Percentiles rank a stretch among this genome's conserved stretches.
These are phyloP conservation scores for Acanthurus lineatus DNA, from an alignment of 2,797 vertebrate genomes.

Conservation along the genomic window DNA sequence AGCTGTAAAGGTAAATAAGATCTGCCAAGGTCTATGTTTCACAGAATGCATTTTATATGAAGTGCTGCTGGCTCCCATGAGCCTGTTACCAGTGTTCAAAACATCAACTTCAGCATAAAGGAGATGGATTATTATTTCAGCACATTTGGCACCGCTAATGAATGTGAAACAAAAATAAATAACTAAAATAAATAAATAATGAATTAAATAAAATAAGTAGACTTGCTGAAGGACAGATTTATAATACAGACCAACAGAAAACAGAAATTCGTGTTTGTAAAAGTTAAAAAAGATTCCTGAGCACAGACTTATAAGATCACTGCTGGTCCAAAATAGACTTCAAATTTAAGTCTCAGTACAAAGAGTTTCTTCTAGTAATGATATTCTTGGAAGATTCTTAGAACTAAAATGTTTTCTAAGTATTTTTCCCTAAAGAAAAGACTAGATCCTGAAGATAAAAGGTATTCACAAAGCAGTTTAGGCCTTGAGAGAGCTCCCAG, in stretches of 20 bases:
- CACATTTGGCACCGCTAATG: neutral
- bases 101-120: neutral
- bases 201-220: neutral
- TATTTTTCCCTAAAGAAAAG: no score
- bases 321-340: neutral
- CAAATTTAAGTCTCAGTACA: no score
- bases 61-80: neutral
- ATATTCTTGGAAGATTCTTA: no score
- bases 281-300: neutral
- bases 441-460: no score
- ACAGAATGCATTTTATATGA: constrained; percentile 19
- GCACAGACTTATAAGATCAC: neutral
- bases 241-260: neutral
- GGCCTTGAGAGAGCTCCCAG: no score
- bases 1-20: constrained; percentile 55
- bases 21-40: constrained; percentile 20
- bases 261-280: neutral
- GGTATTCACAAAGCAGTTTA: no score
- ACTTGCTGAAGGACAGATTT: neutral
- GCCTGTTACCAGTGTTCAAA: neutral
- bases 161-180: neutral
- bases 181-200: no score
- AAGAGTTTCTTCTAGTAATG: no score
- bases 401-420: no score
- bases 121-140: neutral